Evolutionary conservation across 2,113 vertebrate genomes (phyloP).

Genomic region (Neomonachus schauinslandi): DNA sequence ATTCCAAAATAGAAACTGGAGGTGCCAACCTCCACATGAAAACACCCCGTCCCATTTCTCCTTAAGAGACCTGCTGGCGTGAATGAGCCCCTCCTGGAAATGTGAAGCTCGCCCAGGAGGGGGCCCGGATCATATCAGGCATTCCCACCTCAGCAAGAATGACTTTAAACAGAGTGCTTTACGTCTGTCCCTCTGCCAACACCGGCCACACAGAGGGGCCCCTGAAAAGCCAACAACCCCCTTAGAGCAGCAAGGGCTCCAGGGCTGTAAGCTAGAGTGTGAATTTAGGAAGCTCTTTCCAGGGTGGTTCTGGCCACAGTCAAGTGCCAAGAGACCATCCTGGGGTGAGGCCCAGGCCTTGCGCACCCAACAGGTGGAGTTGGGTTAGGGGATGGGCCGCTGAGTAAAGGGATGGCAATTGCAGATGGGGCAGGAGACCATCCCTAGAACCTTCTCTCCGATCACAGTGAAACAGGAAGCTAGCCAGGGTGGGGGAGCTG

Average conservation of each 20-base stretch:
- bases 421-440: not conserved
- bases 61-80: accelerated
- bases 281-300: not conserved
- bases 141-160: not conserved
- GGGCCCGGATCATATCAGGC: not conserved
- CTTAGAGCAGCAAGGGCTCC: too few species aligned
- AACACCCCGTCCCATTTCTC: not conserved
- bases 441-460: not conserved
- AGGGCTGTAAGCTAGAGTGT: not conserved
- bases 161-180: not conserved
- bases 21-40: not conserved
- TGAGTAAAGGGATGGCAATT: not conserved
- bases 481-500: not conserved
- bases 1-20: not conserved
- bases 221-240: not conserved
- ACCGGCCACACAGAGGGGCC: not conserved
- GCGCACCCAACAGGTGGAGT: not conserved
- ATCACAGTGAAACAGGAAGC: not conserved
- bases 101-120: not conserved
- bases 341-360: not conserved
- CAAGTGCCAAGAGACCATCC: not conserved
- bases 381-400: accelerated
- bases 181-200: not conserved
- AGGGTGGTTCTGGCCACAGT: not conserved
- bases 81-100: not conserved